Evolutionary conservation across 2,113 vertebrate genomes (phyloP).

Genomic region (Nothobranchius kuhntae): DNA sequence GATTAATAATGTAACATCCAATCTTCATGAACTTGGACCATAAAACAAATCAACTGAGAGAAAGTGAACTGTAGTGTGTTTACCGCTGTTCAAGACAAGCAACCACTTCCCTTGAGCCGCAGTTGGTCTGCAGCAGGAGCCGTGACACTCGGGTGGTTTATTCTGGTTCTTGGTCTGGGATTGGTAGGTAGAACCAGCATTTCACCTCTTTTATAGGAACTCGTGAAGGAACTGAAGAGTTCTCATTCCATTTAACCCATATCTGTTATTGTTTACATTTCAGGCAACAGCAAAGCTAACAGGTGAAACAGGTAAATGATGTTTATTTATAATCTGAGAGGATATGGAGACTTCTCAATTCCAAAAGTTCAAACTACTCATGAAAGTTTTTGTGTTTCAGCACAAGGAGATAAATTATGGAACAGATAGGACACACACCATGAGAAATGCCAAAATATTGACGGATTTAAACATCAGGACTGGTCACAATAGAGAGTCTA

Average conservation of each 20-base stretch:
- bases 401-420: too few relatives aligned
- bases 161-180: conserved; percentile 27
- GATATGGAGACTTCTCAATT: too few relatives aligned
- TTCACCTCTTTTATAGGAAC: too few relatives aligned
- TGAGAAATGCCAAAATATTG: too few relatives aligned
- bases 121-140: background rate
- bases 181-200: conserved; percentile 22
- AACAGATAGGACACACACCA: too few relatives aligned
- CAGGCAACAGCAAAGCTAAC: conserved; percentile 47
- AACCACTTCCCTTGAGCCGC: background rate
- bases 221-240: background rate
- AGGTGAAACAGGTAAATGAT: conserved; percentile 54
- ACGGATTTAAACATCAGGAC: too few relatives aligned
- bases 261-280: background rate
- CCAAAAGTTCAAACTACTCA: too few relatives aligned
- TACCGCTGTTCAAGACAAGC: background rate
- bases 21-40: background rate
- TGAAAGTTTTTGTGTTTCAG: too few relatives aligned
- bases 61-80: background rate
- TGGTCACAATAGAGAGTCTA: too few relatives aligned
- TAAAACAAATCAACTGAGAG: background rate
- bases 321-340: too few relatives aligned
- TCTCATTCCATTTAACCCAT: background rate
- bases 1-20: conserved; percentile 9
- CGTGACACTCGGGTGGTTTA: conserved; percentile 29